Conservation (phyloP, 2,797 vertebrate genomes). For the Hybognathus amarus region DNA sequence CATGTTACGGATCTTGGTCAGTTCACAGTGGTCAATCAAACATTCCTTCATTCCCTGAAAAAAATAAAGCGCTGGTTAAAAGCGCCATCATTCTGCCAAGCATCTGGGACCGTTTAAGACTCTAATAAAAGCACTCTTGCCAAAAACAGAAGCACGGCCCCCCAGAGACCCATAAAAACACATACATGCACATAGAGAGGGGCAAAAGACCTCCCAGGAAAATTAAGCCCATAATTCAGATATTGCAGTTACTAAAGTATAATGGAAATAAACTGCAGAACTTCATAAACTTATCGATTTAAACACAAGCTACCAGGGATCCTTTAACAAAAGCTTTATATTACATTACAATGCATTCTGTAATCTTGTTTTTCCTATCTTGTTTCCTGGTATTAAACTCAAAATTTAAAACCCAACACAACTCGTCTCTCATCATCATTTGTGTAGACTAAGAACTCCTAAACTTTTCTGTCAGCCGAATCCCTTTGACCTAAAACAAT, state of each 20-base stretch:
- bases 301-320: not conserved
- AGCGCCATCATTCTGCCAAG: constrained; percentile 54
- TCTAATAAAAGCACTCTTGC: constrained; percentile 30
- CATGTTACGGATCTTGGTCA: not conserved
- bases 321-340: not conserved
- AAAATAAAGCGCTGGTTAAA: constrained; percentile 52
- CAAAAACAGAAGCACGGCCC: constrained; percentile 25
- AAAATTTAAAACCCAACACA: not conserved
- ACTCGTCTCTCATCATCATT: not conserved
- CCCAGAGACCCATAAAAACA: constrained; percentile 12
- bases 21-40: constrained; percentile 50
- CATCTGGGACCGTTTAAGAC: constrained; percentile 72
- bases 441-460: too few species aligned
- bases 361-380: not conserved
- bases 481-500: not conserved
- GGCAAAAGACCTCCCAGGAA: not conserved
- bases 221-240: not conserved
- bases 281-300: not conserved
- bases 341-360: not conserved
- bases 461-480: not conserved
- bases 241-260: not conserved
- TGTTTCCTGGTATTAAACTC: not conserved
- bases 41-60: constrained; percentile 56
- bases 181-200: not conserved
- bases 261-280: constrained; percentile 11